These are phyloP conservation scores for Nephrotoma appendiculata DNA, from an alignment of 2,888 invertebrate species.

Conservation along the genomic window DNA sequence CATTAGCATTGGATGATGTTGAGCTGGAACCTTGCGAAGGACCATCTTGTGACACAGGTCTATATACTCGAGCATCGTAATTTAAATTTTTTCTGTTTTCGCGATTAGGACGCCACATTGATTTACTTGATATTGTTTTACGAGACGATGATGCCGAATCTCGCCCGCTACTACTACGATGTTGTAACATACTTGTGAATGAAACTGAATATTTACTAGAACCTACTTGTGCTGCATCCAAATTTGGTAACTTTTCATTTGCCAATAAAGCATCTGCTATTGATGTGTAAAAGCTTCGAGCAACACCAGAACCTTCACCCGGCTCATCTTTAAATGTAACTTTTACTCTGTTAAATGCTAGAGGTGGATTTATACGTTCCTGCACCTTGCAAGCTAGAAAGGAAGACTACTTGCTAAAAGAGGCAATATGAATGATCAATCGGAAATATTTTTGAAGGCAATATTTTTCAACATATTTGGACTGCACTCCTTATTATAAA, in stretches of 20 bases:
- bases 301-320: constrained; percentile 97
- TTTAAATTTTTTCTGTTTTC: constrained; percentile 27
- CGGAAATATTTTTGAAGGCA: too few relatives aligned
- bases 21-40: background rate
- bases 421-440: too few relatives aligned
- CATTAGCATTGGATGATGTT: background rate
- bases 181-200: constrained; percentile 30
- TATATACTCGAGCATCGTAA: constrained; percentile 31
- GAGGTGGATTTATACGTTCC: constrained; percentile 65
- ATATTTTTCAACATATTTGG: too few relatives aligned
- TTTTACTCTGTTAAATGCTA: constrained; percentile 90
- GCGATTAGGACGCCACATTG: constrained; percentile 29
- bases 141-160: constrained; percentile 25
- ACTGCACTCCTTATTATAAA: too few relatives aligned
- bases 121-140: constrained; percentile 37
- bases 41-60: constrained; percentile 18
- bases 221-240: constrained; percentile 68
- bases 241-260: constrained; percentile 80
- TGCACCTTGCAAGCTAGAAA: too few relatives aligned
- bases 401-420: too few relatives aligned
- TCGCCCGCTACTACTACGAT: constrained; percentile 19
- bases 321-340: constrained; percentile 98
- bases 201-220: constrained; percentile 30
- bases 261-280: constrained; percentile 86
- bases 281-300: constrained; percentile 95